Evolutionary conservation across 1,140 invertebrate species (phyloP), one percentile per base, ranked within the genome.

Genomic region (Anastrepha obliqua): DNA sequence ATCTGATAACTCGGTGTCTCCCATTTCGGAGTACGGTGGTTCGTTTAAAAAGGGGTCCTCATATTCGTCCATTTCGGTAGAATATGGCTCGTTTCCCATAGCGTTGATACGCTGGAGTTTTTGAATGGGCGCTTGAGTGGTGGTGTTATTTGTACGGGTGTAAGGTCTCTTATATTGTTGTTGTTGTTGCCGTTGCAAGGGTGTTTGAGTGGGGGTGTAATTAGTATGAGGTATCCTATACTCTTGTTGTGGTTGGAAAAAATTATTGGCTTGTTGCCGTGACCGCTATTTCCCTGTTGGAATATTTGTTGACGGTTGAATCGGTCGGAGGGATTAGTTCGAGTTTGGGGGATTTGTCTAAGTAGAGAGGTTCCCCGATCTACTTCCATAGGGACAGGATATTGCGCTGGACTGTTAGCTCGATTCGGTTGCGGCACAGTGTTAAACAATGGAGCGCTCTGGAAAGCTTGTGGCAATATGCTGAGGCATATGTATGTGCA

Each of bases 181-280:
- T 87, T 67, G 47, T 29, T 47, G 70, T n/a, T 20, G 58, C 58
- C 51, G 39, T 55, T 86, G 42, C 58, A 15, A 44, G 51, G 51
- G 42, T 29, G 85, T 20, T 20, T 55, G 17, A 58, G 44, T 55
- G 59, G n/a, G 39, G 64, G 64, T 67, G 64, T 67, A 2, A n/a
- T 20, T 67, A 20, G n/a, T 67, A 67, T 20, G 39, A 44, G 15
- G 55, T 64, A 20, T 64, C 29, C 7, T 13, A 86, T 13, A 86
- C 51, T 86, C 3, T 39, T 86, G 86, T n/a, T 67, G n/a, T 67
- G 39, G n/a, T 67, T 67, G 64, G 44, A 87, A 87, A 59, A 87
- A 44, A 20, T n/a, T 67, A 67, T 87, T 44, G 44, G 58, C 20
- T 87, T 67, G 47, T 29, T 47, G 70, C 29, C 74, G n/a, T n/a